Evolutionary conservation across 2,888 invertebrate species (phyloP).

Genomic region (Xylocampa areola): DNA sequence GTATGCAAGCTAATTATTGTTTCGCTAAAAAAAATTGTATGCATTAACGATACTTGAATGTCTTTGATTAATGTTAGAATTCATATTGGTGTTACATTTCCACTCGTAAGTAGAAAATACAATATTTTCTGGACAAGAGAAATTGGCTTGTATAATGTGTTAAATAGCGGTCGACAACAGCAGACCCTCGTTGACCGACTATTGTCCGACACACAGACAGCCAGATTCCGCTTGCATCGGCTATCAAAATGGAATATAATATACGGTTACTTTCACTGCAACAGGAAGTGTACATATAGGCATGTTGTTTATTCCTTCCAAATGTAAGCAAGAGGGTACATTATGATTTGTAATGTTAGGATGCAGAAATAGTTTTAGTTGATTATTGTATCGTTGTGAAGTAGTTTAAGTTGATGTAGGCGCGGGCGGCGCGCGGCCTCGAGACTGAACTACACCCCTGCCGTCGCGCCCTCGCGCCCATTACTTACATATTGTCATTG

Average conservation of each 20-base stretch:
- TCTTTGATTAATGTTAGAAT: conserved; percentile 68
- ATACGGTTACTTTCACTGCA: conserved; percentile 77
- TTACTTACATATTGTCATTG: conserved; percentile 79
- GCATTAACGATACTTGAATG: conserved; percentile 65
- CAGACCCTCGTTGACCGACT: conserved; percentile 39
- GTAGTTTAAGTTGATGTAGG: conserved; percentile 84
- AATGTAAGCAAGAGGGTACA: conserved; percentile 80
- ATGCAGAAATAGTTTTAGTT: conserved; percentile 88
- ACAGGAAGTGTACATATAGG: conserved; percentile 81
- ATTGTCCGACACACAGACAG: conserved; percentile 58
- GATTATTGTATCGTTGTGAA: conserved; percentile 87
- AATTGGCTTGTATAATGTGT: conserved; percentile 61
- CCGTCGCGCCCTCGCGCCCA: conserved; percentile 77
- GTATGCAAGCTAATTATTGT: conserved; percentile 58
- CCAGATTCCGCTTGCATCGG: conserved; percentile 72
- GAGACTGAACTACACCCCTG: conserved; percentile 88
- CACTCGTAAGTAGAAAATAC: conserved; percentile 59
- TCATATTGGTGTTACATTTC: conserved; percentile 67
- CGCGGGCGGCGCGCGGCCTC: conserved; percentile 80
- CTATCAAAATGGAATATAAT: conserved; percentile 69
- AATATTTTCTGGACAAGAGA: conserved; percentile 61
- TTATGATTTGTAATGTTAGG: conserved; percentile 82
- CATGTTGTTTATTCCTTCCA: conserved; percentile 86
- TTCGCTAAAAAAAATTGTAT: conserved; percentile 57
- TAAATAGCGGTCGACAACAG: conserved; percentile 42